Conservation (phyloP, 1,140 invertebrate genomes). For the Carposina sasakii region DNA sequence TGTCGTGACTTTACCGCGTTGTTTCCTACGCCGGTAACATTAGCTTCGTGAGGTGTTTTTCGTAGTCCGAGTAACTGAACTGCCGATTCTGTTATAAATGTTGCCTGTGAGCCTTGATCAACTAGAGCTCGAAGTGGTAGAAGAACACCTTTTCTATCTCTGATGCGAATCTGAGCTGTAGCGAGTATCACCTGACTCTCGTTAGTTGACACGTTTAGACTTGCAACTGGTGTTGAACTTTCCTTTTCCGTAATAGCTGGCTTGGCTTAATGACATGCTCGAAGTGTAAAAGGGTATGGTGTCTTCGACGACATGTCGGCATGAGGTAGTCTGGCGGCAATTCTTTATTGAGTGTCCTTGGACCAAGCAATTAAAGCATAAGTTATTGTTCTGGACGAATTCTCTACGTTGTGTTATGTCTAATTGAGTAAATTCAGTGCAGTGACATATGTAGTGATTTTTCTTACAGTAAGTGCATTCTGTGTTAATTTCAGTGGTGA, state of each 20-base stretch:
- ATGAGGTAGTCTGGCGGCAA: slow-evolving; percentile 13
- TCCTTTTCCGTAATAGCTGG: background rate
- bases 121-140: slow-evolving; percentile 16
- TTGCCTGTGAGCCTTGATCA: slow-evolving; percentile 23
- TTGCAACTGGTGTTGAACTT: background rate
- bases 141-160: slow-evolving; percentile 1
- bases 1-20: slow-evolving; percentile 6
- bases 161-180: slow-evolving; percentile 16
- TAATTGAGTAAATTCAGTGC: slow-evolving; percentile 21
- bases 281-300: slow-evolving; percentile 25
- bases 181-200: slow-evolving; percentile 13
- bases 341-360: slow-evolving; percentile 17
- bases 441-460: slow-evolving; percentile 22
- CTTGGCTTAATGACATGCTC: background rate
- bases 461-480: slow-evolving; percentile 18
- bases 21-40: slow-evolving; percentile 7
- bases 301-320: slow-evolving; percentile 20
- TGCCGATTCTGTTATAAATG: slow-evolving; percentile 22
- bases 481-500: too few relatives aligned
- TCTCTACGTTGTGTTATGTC: slow-evolving; percentile 11
- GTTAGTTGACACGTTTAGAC: background rate
- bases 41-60: background rate
- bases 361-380: slow-evolving; percentile 28
- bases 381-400: slow-evolving; percentile 23
- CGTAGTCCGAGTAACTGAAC: slow-evolving; percentile 17